Conservation (phyloP, 2,113 vertebrate species). For the Semnornis frantzii region DNA sequence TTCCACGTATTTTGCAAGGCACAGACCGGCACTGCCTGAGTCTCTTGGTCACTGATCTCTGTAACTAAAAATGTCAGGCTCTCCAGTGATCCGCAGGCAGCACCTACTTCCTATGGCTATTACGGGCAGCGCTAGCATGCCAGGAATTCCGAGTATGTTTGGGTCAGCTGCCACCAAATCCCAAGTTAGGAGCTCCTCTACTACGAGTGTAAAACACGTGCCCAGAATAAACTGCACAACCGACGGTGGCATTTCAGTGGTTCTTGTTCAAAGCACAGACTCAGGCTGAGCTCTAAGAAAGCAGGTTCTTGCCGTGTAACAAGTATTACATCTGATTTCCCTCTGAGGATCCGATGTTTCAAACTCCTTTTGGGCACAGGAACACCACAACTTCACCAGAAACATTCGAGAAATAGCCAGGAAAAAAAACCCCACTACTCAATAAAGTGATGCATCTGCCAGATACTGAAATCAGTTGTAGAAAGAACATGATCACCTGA, state of each 20-base stretch:
- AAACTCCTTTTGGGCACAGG: neutral
- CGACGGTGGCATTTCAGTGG: accelerated
- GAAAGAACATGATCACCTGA: neutral
- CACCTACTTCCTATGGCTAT: slow-evolving; percentile 56
- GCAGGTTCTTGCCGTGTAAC: neutral
- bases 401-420: slow-evolving; percentile 25
- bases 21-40: neutral
- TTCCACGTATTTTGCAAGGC: neutral
- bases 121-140: slow-evolving; percentile 51
- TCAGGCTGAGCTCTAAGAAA: neutral
- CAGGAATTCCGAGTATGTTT: slow-evolving; percentile 64
- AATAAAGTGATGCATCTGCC: neutral
- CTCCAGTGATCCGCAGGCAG: slow-evolving; percentile 60
- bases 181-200: slow-evolving; percentile 26
- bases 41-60: neutral
- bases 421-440: slow-evolving; percentile 1
- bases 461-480: neutral
- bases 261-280: neutral
- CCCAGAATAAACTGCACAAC: slow-evolving; percentile 27
- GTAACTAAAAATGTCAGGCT: slow-evolving; percentile 41
- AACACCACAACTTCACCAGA: neutral
- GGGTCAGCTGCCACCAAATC: slow-evolving; percentile 35
- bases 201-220: slow-evolving; percentile 36
- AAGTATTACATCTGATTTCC: neutral
- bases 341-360: neutral